Percentiles rank a stretch among this genome's conserved stretches.
Evolutionary conservation across 2,888 invertebrate genomes (phyloP).

Genomic region (Athripsodes cinereus): DNA sequence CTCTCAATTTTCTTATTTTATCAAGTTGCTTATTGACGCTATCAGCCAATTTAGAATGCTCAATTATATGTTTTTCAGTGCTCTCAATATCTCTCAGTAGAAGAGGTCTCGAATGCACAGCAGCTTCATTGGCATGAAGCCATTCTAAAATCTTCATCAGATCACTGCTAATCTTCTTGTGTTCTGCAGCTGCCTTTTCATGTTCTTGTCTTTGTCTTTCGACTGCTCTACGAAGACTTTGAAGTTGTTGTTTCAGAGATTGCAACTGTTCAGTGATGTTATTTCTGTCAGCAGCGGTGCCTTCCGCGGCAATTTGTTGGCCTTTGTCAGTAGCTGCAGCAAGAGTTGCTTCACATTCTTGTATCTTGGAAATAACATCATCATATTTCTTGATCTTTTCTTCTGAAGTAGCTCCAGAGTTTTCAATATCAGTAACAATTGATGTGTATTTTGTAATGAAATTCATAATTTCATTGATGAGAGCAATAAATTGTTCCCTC

Average conservation of each 20-base stretch:
- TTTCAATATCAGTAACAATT: constrained; percentile 78
- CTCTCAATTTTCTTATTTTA: constrained; percentile 63
- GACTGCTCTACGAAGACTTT: constrained; percentile 70
- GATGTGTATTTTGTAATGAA: constrained; percentile 85
- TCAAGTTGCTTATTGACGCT: constrained; percentile 66
- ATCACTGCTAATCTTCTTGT: constrained; percentile 76
- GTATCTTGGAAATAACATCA: constrained; percentile 78
- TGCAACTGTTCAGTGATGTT: constrained; percentile 83
- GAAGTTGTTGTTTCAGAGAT: constrained; percentile 76
- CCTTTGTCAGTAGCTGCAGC: constrained; percentile 88
- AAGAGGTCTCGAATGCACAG: constrained; percentile 75
- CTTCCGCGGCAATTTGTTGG: constrained; percentile 87
- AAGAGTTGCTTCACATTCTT: constrained; percentile 82
- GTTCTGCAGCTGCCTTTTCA: constrained; percentile 81
- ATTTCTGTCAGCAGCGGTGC: constrained; percentile 80
- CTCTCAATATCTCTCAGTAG: constrained; percentile 71
- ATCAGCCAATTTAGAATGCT: constrained; percentile 62
- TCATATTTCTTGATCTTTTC: constrained; percentile 86
- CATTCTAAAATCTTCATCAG: constrained; percentile 77
- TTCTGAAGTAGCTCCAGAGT: constrained; percentile 72
- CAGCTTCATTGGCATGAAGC: constrained; percentile 76
- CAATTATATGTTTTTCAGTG: constrained; percentile 74
- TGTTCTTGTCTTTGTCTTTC: constrained; percentile 84
- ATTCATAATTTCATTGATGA: constrained; percentile 81
- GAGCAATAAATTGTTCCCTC: constrained; percentile 81